Base-by-base conservation (phyloP, 2,797 vertebrate genomes). In the Microcaecilia unicolor region DNA sequence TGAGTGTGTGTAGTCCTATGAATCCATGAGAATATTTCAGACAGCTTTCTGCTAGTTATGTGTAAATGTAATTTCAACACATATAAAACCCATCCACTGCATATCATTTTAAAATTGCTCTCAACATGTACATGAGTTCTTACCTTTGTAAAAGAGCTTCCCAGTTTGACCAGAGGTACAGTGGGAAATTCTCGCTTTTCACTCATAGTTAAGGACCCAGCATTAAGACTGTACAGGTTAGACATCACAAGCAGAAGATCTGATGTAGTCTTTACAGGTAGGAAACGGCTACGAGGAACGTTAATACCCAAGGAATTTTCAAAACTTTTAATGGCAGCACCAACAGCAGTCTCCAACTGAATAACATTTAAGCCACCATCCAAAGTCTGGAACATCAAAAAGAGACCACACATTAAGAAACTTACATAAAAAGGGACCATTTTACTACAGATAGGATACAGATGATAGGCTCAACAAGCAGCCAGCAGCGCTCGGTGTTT, bases 211-310 rank as follows among this genome's bases (percentile, higher is more conserved):
- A 99, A 58, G 8, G 90, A 97, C 1, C 96, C 96, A 4, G 92
- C 95, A 0, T 94, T 85, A 77, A 98, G 90, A 72, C 93, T 97
- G 52, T 98, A 99, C 64, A 99, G 67, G 70, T 99, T 98, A 11
- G 93, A 98, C 96, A 98, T 97, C 68, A 98, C 96, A 31, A 99
- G 84, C 52, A 98, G 63, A 48, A 99, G 92, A 74, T 99, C 96
- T 0, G 95, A 98, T 2, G 93, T 94, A 55, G 94, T 99, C 70
- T 99, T 99, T 15, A 98, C 96, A 1, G 96, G 96, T 70, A 99
- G 78, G 72, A 99, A 99, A 56, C 95, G 92, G 67, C 93, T 97
- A 13, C 96, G 90, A 4, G 96, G 96, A 3, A 99, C 96, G 18
- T 93, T 99, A 60, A 99, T 95, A 21, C 96, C 96, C 72, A 97